Percentiles rank a stretch among this genome's conserved stretches.
phyloP scores from a whole-genome alignment of 2,888 invertebrate genomes.

The Netelia inedita region DNA sequence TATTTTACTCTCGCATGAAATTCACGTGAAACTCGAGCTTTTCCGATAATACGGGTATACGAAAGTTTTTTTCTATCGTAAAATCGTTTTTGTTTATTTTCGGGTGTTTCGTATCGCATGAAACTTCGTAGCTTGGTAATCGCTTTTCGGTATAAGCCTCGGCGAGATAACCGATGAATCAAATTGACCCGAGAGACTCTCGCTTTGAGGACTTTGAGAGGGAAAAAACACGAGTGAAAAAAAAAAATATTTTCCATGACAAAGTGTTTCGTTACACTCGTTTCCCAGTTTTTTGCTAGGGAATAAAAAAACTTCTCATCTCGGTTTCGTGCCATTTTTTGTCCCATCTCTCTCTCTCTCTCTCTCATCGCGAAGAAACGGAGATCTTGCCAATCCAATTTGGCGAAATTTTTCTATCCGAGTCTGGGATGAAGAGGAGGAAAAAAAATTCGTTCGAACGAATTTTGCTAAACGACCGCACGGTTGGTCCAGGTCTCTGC shows the following conservation, averaged over 20 bases:
- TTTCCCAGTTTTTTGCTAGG: neutral
- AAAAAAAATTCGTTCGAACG: neutral
- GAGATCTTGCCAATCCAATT: slow-evolving; percentile 18
- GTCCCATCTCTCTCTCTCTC: neutral
- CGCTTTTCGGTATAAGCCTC: neutral
- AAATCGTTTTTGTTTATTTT: no score
- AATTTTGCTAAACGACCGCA: no score
- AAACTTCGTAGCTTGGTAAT: neutral
- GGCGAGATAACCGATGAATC: slow-evolving; percentile 29
- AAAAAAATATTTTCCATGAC: neutral
- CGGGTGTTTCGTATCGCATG: no score
- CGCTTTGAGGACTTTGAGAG: neutral
- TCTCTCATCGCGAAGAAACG: neutral
- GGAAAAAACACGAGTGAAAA: no score
- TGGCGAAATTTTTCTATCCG: slow-evolving; percentile 3
- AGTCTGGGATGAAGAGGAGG: neutral
- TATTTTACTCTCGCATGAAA: no score
- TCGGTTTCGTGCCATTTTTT: neutral
- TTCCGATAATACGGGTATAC: no score
- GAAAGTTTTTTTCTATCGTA: no score
- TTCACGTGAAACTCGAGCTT: no score
- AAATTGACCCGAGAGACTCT: slow-evolving; percentile 1
- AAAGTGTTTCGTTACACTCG: slow-evolving; percentile 21
- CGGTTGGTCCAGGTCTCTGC: no score
- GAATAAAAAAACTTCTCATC: slow-evolving; percentile 4